These are phyloP conservation scores for Pipistrellus pygmaeus DNA, from an alignment of 2,797 vertebrate genomes.

Conservation along the genomic window DNA sequence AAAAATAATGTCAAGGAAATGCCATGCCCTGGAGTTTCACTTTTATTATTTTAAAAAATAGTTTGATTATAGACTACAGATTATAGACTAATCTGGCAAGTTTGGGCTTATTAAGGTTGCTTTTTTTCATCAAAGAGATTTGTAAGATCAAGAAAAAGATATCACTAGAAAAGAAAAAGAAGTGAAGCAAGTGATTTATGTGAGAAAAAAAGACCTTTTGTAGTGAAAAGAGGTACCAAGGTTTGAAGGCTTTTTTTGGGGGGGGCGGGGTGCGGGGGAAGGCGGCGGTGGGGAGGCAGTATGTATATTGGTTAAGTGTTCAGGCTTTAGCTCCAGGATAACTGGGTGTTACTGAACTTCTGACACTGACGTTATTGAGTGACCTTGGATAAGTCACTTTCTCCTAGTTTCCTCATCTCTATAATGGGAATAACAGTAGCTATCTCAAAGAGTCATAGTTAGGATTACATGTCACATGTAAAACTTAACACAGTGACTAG, in stretches of 20 bases:
- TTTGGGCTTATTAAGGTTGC: not conserved
- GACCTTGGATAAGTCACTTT: not conserved
- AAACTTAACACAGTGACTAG: not conserved
- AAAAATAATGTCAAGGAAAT: conserved; percentile 31
- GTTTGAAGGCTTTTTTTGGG: not conserved
- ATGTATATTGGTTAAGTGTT: not conserved
- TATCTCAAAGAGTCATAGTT: not conserved
- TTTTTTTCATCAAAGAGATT: conserved; percentile 9
- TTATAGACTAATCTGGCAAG: not conserved
- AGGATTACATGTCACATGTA: conserved; percentile 20
- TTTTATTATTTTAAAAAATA: not conserved
- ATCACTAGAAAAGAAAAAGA: not conserved
- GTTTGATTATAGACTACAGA: not conserved
- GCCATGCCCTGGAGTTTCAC: not conserved
- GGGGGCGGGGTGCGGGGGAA: not conserved
- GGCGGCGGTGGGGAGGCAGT: not conserved
- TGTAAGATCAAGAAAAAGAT: conserved; percentile 36
- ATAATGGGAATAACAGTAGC: not conserved
- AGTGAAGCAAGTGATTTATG: not conserved
- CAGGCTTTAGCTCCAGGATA: not conserved
- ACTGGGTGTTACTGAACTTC: not conserved
- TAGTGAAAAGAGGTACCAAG: not conserved
- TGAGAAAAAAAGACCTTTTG: not conserved
- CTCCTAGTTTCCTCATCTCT: conserved; percentile 42
- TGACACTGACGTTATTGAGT: not conserved